These are phyloP conservation scores for Microctenopoma lineatum DNA, from an alignment of 2,797 vertebrate genomes.

Conservation along the genomic window DNA sequence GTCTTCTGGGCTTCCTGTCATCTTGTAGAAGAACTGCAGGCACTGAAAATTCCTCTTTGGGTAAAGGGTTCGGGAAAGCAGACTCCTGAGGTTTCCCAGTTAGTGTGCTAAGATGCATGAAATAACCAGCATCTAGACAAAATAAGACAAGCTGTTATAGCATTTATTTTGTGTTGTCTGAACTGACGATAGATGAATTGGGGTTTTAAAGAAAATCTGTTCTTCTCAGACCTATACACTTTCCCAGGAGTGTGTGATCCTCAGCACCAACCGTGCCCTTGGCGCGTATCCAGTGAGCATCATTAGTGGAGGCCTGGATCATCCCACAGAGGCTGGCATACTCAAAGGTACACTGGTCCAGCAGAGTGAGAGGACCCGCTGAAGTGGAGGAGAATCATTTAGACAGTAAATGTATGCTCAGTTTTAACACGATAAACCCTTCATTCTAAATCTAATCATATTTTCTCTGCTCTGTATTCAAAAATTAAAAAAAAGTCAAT, in stretches of 20 bases:
- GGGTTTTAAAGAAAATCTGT: neutral
- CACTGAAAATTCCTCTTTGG: conserved; percentile 90
- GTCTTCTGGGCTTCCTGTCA: conserved; percentile 85
- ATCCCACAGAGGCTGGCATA: conserved; percentile 90
- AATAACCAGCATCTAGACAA: conserved; percentile 86
- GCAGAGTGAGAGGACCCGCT: conserved; percentile 88
- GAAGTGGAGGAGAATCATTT: conserved; percentile 8
- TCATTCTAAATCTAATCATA: neutral
- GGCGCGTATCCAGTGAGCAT: conserved; percentile 83
- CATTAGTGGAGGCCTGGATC: conserved; percentile 87
- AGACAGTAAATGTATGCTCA: neutral
- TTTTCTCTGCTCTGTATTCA: neutral
- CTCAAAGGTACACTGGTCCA: conserved; percentile 93
- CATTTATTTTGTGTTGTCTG: neutral
- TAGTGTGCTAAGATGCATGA: conserved; percentile 86
- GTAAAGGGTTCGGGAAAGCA: conserved; percentile 88
- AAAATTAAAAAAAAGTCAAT: too few relatives aligned
- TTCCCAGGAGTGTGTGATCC: conserved; percentile 88
- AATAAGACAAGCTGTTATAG: neutral
- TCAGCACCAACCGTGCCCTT: conserved; percentile 59
- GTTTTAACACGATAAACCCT: neutral
- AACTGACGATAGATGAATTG: neutral
- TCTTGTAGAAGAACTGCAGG: conserved; percentile 94
- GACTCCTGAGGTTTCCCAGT: conserved; percentile 73
- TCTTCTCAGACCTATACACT: conserved; percentile 84